Conservation (phyloP, 1,140 invertebrate species). For the Drosophila miranda region DNA sequence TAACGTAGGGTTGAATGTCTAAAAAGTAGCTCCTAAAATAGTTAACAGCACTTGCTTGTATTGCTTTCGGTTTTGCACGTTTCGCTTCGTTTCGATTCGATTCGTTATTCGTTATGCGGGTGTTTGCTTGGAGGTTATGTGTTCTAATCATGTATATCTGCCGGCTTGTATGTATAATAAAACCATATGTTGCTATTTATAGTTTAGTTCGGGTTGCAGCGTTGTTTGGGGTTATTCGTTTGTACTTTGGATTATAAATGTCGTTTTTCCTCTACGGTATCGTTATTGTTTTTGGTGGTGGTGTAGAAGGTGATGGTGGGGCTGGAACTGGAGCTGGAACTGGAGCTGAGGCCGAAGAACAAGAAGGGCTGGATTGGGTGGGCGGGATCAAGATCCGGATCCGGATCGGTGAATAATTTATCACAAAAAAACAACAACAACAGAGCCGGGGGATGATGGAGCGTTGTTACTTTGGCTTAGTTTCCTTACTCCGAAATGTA, state of each 20-base stretch:
- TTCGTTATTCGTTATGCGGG: slow-evolving; percentile 20
- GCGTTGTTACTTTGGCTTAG: slow-evolving; percentile 36
- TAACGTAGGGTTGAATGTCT: slow-evolving; percentile 54
- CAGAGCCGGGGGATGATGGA: slow-evolving; percentile 21
- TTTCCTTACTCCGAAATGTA: slow-evolving; percentile 40
- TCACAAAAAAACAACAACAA: slow-evolving; percentile 50
- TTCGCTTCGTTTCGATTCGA: slow-evolving; percentile 25
- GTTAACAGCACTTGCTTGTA: slow-evolving; percentile 73
- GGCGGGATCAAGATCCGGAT: slow-evolving; percentile 45
- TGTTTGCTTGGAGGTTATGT: slow-evolving; percentile 53
- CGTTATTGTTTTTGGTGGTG: slow-evolving; percentile 65
- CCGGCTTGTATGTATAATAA: slow-evolving; percentile 66
- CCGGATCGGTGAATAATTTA: slow-evolving; percentile 53
- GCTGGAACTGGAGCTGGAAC: slow-evolving; percentile 33
- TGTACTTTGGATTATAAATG: slow-evolving; percentile 78
- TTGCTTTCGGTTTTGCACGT: slow-evolving; percentile 65
- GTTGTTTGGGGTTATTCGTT: slow-evolving; percentile 47
- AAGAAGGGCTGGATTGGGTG: slow-evolving; percentile 16
- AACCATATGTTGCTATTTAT: slow-evolving; percentile 77
- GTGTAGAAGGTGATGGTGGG: slow-evolving; percentile 62
- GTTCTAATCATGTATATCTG: slow-evolving; percentile 37
- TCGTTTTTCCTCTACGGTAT: slow-evolving; percentile 55
- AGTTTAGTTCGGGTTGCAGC: slow-evolving; percentile 44
- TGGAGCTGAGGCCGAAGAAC: slow-evolving; percentile 14
- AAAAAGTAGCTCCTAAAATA: slow-evolving; percentile 70